These are phyloP conservation scores for Melanchra persicariae DNA, from an alignment of 2,888 invertebrate genomes.

Conservation along the genomic window DNA sequence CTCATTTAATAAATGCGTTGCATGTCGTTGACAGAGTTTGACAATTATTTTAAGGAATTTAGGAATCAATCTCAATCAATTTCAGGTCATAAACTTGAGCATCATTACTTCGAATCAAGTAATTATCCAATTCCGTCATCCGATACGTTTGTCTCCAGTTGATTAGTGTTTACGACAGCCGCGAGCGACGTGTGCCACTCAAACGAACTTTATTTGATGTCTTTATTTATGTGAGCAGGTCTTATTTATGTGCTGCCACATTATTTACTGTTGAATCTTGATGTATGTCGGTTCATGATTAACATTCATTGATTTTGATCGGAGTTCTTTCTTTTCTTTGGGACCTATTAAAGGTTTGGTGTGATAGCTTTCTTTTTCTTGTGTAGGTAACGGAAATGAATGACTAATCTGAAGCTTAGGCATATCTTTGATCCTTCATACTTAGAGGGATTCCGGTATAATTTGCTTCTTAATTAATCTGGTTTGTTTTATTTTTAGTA, in stretches of 20 bases:
- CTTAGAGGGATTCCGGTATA: too few relatives aligned
- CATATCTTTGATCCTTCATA: too few relatives aligned
- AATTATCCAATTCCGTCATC: constrained; percentile 46
- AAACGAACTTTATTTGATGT: constrained; percentile 70
- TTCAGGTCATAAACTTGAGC: constrained; percentile 15
- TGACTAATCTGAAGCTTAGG: too few relatives aligned
- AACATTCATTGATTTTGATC: constrained; percentile 59
- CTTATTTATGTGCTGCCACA: constrained; percentile 68
- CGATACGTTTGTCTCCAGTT: constrained; percentile 57
- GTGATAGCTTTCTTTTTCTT: neutral
- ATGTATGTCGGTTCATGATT: constrained; percentile 46
- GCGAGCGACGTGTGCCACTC: constrained; percentile 70
- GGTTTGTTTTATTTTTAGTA: too few relatives aligned
- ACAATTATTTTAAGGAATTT: neutral
- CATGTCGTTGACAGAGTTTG: neutral
- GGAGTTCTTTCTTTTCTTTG: constrained; percentile 22
- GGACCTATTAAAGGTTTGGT: constrained; percentile 1
- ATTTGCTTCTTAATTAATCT: too few relatives aligned
- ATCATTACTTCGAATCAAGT: constrained; percentile 33
- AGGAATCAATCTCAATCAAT: constrained; percentile 6
- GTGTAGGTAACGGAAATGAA: neutral
- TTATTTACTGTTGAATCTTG: constrained; percentile 63
- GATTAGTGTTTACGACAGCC: constrained; percentile 76
- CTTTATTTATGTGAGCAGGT: constrained; percentile 73
- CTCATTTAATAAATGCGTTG: neutral